phyloP scores from a whole-genome alignment of 2,113 vertebrate genomes.

The Myocastor coypus region DNA sequence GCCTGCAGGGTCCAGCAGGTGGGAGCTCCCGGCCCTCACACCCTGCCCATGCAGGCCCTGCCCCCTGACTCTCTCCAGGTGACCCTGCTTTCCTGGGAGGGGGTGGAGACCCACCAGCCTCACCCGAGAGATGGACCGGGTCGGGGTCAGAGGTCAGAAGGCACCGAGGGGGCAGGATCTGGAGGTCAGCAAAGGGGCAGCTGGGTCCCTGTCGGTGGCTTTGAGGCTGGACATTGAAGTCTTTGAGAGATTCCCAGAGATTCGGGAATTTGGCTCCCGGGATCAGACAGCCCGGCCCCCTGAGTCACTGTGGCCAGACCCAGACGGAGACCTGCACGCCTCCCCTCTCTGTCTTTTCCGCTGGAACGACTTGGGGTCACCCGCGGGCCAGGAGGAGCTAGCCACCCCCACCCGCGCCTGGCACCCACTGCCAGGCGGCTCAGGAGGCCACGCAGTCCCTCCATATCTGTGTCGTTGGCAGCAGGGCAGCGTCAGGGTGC shows the following conservation, averaged over 20 bases:
- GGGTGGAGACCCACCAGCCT: not conserved
- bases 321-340: slow-evolving; percentile 69
- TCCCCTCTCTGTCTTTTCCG: slow-evolving; percentile 45
- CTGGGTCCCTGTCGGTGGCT: slow-evolving; percentile 70
- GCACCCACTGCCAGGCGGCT: not conserved
- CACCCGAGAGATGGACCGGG: not conserved
- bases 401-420: not conserved
- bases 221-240: slow-evolving; percentile 71
- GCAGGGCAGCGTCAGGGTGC: not conserved
- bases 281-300: slow-evolving; percentile 70
- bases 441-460: slow-evolving; percentile 3
- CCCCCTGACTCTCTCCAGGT: not conserved
- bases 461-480: too few relatives aligned
- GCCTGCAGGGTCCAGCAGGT: not conserved
- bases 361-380: slow-evolving; percentile 74
- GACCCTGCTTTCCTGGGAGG: not conserved
- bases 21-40: not conserved
- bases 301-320: slow-evolving; percentile 76
- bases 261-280: slow-evolving; percentile 69
- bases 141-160: slow-evolving; percentile 63
- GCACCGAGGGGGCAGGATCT: slow-evolving; percentile 50
- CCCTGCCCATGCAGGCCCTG: not conserved
- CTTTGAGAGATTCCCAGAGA: slow-evolving; percentile 73
- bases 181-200: slow-evolving; percentile 60
- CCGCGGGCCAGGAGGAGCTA: slow-evolving; percentile 51